phyloP scores from a whole-genome alignment of 2,797 vertebrate genomes.

The Micromesistius poutassou region DNA sequence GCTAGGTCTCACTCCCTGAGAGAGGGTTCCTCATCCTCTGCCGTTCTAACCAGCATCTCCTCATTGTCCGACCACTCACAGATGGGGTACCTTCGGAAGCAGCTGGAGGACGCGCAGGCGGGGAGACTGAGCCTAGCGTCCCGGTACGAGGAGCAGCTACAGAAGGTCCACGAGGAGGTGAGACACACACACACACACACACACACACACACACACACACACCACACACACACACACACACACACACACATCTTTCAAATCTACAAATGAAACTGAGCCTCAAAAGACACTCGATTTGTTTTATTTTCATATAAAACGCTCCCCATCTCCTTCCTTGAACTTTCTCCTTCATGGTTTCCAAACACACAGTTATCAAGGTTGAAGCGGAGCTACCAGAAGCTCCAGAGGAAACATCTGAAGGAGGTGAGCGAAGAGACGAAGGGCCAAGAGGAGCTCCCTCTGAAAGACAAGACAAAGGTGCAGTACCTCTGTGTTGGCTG shows the following conservation, averaged over 20 bases:
- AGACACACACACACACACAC: neutral
- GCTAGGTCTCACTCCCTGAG: no score
- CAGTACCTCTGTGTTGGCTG: neutral
- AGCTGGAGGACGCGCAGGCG: slow-evolving; percentile 74
- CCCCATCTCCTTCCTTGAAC: neutral
- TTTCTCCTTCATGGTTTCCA: neutral
- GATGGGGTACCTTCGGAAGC: slow-evolving; percentile 74
- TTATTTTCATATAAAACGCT: no score
- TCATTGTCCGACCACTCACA: slow-evolving; percentile 43
- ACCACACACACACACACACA: no score
- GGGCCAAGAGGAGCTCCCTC: slow-evolving; percentile 63
- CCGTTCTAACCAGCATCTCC: neutral
- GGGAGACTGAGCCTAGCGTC: slow-evolving; percentile 72
- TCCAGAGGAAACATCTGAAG: slow-evolving; percentile 83
- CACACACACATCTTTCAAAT: no score
- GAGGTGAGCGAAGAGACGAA: slow-evolving; percentile 67
- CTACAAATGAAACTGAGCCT: no score
- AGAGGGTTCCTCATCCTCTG: neutral
- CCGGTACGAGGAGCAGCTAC: slow-evolving; percentile 87
- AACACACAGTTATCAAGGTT: slow-evolving; percentile 78
- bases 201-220: no score
- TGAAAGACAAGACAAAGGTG: slow-evolving; percentile 82
- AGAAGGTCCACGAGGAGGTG: slow-evolving; percentile 73
- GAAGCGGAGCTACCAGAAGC: slow-evolving; percentile 89
- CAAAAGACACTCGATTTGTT: no score